Evolutionary conservation across 2,797 vertebrate genomes (phyloP), one percentile per base, ranked within the genome.

Genomic region (Trachops cirrhosus): DNA sequence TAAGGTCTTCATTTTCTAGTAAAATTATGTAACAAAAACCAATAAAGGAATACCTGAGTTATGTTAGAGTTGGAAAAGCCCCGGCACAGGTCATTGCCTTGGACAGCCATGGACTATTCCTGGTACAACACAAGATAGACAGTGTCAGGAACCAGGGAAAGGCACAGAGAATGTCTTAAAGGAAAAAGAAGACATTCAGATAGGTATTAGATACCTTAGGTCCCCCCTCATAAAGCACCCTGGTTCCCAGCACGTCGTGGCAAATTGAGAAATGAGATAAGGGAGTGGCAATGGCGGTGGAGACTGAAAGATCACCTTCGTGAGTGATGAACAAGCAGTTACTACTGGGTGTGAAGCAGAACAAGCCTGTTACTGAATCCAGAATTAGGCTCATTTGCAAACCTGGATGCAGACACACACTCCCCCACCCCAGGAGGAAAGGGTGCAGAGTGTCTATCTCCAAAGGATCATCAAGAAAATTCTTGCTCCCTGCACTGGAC

Each of bases 341-440:
- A 14, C 5, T 54, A 10, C 0, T 48, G 64, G 16, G 0, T 62
- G 6, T 73, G 3, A 62, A 54, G 9, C 12, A 46, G 80, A 54
- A 34, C 16, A 64, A 18, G 3, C 39, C 3, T 44, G 10, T 34
- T 68, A 82, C 15, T 41, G 29, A 88, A 73, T 1, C 29, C 16
- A 80, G 57, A 78, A 77, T 85, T 24, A 44, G n/a, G 10, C 9
- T 46, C 44, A 37, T 37, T 82, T 75, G 77, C 14, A 57, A 71
- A 50, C 11, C 12, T 9, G 50, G 9, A 32, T 1, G n/a, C 7
- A 70, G 4, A 9, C 8, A 37, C 1, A 6, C 8, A 21, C 12
- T 1, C 41, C 4, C 6, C 3, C 15, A 89, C 29, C 32, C 62
- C 62, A n/a, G 54, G 14, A 70, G 14, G 14, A 26, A 41, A 37